phyloP scores from a whole-genome alignment of 2,888 invertebrate species.

The Heliconius sara region DNA sequence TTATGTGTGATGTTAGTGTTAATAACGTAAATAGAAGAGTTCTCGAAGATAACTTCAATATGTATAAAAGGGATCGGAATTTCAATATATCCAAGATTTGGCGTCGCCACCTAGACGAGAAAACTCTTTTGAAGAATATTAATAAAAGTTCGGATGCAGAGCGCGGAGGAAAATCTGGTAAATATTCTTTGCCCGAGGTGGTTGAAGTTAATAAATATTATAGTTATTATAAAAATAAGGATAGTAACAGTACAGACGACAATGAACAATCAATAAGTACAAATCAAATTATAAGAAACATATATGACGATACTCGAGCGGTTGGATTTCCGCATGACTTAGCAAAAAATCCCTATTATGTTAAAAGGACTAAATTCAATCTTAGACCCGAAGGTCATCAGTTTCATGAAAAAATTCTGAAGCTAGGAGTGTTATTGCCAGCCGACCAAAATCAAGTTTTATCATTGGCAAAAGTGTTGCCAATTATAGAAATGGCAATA shows the following conservation, averaged over 20 bases:
- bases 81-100: conserved; percentile 59
- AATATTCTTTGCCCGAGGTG: conserved; percentile 59
- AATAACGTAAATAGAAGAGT: conserved; percentile 68
- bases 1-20: conserved; percentile 78
- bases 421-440: conserved; percentile 87
- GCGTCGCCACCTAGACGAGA: conserved; percentile 59
- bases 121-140: conserved; percentile 55
- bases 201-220: conserved; percentile 67
- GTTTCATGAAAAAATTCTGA: conserved; percentile 78
- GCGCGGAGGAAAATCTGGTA: conserved; percentile 61
- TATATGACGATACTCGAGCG: conserved; percentile 63
- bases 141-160: conserved; percentile 59
- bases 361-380: conserved; percentile 74
- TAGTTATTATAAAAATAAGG: conserved; percentile 64
- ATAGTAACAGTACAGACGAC: conserved; percentile 57
- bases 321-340: conserved; percentile 74
- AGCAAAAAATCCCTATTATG: conserved; percentile 65
- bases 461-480: conserved; percentile 86
- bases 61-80: conserved; percentile 53
- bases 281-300: conserved; percentile 52
- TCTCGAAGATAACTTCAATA: conserved; percentile 53
- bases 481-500: conserved; percentile 88
- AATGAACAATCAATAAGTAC: conserved; percentile 51
- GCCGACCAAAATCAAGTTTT: conserved; percentile 85
- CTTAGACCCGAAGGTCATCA: conserved; percentile 68